A percentile compares a stretch with the other conserved stretches of the same genome.
These are phyloP conservation scores for Euproctis similis DNA, from an alignment of 2,888 invertebrate species.

Conservation along the genomic window DNA sequence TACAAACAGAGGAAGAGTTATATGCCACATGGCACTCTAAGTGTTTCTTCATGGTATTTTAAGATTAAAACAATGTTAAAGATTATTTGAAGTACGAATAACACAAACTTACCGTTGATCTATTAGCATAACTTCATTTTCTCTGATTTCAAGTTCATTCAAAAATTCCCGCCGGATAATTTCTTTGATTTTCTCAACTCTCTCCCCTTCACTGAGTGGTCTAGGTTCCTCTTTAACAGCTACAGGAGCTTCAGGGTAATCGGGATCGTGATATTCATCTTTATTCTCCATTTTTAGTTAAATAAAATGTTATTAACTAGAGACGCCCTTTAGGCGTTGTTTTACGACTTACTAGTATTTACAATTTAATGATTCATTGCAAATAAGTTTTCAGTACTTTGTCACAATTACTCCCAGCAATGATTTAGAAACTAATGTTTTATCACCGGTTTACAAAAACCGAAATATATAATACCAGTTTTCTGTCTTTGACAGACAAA, in stretches of 20 bases:
- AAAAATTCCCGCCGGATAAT: slow-evolving; percentile 84
- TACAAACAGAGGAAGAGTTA: slow-evolving; percentile 3
- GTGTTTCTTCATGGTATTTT: no score
- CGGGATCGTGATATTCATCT: slow-evolving; percentile 77
- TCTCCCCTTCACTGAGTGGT: slow-evolving; percentile 48
- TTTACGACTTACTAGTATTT: slow-evolving; percentile 28
- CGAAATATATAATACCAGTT: slow-evolving; percentile 33
- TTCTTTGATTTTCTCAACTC: slow-evolving; percentile 68
- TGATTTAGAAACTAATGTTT: slow-evolving; percentile 20
- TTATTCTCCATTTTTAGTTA: slow-evolving; percentile 51
- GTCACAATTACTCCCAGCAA: slow-evolving; percentile 40
- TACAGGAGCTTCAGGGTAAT: slow-evolving; percentile 59
- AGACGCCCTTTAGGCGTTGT: slow-evolving; percentile 42
- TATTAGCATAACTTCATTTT: slow-evolving; percentile 82
- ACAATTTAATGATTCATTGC: slow-evolving; percentile 20
- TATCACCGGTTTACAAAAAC: slow-evolving; percentile 23
- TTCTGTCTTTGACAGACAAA: slow-evolving; percentile 59
- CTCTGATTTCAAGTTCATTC: slow-evolving; percentile 80
- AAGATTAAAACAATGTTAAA: no score
- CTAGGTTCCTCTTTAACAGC: slow-evolving; percentile 37
- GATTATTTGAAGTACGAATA: slow-evolving; percentile 6
- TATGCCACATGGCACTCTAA: slow-evolving; percentile 4
- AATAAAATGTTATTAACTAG: slow-evolving; percentile 33
- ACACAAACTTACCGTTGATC: slow-evolving; percentile 78
- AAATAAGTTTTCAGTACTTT: slow-evolving; percentile 30